Evolutionary conservation across 2,797 vertebrate genomes (phyloP), one percentile per base, ranked within the genome.

Genomic region (Epinephelus awoara): DNA sequence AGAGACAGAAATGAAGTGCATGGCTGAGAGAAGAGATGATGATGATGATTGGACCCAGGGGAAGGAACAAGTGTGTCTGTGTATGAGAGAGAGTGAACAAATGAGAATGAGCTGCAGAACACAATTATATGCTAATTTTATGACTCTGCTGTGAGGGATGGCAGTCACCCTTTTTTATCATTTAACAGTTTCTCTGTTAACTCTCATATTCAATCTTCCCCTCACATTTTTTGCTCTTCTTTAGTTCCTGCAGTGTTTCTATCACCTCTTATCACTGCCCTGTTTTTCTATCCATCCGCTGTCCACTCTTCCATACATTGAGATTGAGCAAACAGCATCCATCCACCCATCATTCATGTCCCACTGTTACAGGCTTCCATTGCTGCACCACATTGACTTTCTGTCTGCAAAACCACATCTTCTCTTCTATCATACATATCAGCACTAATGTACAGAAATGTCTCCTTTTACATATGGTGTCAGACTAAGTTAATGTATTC

Each of bases 61-160:
- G 55, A 57, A 7, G n/a, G 34, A 27, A 49, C 64, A 59, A 12
- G 54, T 25, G 75, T 4, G 19, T 44, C 49, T 49, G 18, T 56
- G 64, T 52, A 13, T 23, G 29, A 34, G 52, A 42, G 29, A 34
- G 40, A 19, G 40, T 1, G 54, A 63, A 1, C 56, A 73, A 69
- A 78, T 70, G 65, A 81, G 49, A 50, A 64, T 15, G 74, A 81
- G 80, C 17, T 14, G 65, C 64, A 50, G 72, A 80, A 21, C 19
- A 44, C 44, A 38, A 44, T 80, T 62, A 18, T 79, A 85, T 85
- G 83, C 57, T 44, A 76, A 84, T 88, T 67, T 74, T 38, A 78
- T 11, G 64, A 64, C 47, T 65, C 12, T 19, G 62, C 70, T 21
- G 2, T 57, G 71, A 83, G 18, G 2, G 72, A 83, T 75, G 70